Conservation (phyloP, 2,888 invertebrate species). For the Drosophila helvetica region DNA sequence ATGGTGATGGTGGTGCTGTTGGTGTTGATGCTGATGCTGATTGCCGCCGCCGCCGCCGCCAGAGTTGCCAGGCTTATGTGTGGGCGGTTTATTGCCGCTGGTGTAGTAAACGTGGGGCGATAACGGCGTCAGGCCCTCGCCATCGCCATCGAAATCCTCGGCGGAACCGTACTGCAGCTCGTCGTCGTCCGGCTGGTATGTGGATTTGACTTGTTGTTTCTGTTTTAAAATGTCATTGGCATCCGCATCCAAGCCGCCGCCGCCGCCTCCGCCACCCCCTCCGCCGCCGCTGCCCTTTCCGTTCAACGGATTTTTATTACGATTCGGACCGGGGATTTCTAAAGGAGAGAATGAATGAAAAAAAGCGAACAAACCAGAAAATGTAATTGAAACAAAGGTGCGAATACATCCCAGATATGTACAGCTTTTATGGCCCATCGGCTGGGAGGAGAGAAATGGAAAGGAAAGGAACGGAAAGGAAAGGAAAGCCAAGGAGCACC, state of each 20-base stretch:
- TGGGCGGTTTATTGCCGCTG: conserved; percentile 80
- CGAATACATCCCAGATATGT: conserved; percentile 14
- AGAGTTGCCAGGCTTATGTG: conserved; percentile 76
- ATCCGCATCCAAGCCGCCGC: conserved; percentile 77
- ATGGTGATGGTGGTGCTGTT: conserved; percentile 68
- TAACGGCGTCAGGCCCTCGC: conserved; percentile 76
- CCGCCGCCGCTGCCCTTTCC: conserved; percentile 65
- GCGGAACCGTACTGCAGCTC: conserved; percentile 88
- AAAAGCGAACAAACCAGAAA: conserved; percentile 18
- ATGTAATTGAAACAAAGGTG: conserved; percentile 76
- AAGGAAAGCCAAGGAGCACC: conserved; percentile 63
- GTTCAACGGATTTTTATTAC: conserved; percentile 85
- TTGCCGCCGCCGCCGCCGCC: conserved; percentile 51
- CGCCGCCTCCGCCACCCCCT: conserved; percentile 33
- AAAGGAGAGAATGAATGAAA: conserved; percentile 62
- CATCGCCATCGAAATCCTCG: conserved; percentile 88
- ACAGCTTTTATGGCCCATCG: background rate
- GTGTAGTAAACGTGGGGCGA: conserved; percentile 82
- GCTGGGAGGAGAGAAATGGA: background rate
- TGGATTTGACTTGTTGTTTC: conserved; percentile 83
- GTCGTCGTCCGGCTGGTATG: conserved; percentile 86
- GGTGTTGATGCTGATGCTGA: conserved; percentile 55
- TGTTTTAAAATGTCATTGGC: conserved; percentile 84
- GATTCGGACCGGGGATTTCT: conserved; percentile 91
- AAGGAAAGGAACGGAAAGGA: background rate